Conservation (phyloP, 2,797 vertebrate genomes). For the Podarcis lilfordi region DNA sequence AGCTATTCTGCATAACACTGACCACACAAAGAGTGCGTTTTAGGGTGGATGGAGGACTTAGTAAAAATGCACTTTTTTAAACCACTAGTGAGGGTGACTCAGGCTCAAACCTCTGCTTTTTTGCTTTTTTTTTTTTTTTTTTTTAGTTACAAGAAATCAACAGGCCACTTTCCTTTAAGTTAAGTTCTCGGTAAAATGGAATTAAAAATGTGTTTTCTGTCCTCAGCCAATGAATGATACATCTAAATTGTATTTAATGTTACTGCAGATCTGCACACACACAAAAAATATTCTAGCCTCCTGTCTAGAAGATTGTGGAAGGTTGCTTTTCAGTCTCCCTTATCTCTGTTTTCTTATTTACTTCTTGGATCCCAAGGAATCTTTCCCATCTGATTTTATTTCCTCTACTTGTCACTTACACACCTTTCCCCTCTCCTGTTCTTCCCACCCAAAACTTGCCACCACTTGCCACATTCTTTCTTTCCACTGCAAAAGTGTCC, state of each 20-base stretch:
- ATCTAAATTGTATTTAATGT: not conserved
- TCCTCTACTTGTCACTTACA: not conserved
- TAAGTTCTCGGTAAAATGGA: not conserved
- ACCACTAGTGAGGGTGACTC: not conserved
- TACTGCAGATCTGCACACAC: not conserved
- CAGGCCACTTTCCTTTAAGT: not conserved
- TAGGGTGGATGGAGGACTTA: not conserved
- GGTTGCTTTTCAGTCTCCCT: not conserved
- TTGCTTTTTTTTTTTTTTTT: not conserved
- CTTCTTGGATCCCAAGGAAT: not conserved
- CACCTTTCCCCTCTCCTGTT: not conserved
- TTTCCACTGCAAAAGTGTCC: slow-evolving; percentile 3
- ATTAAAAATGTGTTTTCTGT: not conserved
- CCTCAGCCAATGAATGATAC: not conserved
- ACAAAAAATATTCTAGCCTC: not conserved
- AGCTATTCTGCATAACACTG: not conserved
- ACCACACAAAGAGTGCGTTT: not conserved
- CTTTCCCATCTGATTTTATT: not conserved
- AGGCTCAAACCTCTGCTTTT: not conserved
- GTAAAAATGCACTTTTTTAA: not conserved
- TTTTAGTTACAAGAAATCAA: not conserved
- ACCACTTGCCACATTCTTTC: not conserved
- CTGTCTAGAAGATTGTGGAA: not conserved
- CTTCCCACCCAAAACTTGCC: not conserved
- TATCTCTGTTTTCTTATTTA: not conserved